These are phyloP conservation scores for Petroica traversi DNA, from an alignment of 2,113 vertebrate genomes.

Conservation along the genomic window DNA sequence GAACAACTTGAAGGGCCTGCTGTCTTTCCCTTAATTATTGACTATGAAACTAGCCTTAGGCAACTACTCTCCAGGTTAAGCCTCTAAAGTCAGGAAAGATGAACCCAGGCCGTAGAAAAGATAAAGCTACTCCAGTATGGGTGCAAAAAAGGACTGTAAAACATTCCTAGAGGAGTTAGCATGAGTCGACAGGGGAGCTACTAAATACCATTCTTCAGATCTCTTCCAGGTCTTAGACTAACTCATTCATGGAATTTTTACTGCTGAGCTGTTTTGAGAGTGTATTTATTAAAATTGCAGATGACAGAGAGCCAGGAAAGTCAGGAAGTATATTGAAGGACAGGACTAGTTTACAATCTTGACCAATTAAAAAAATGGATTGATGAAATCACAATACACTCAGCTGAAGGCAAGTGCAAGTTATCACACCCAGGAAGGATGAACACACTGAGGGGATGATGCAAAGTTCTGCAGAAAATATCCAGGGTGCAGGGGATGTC, in stretches of 20 bases:
- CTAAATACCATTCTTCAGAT: not conserved
- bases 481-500: not conserved
- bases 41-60: slow-evolving; percentile 1
- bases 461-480: not conserved
- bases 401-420: not conserved
- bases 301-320: not conserved
- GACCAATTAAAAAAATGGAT: not conserved
- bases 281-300: not conserved
- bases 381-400: not conserved
- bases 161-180: not conserved
- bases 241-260: not conserved
- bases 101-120: not conserved
- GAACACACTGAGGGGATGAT: not conserved
- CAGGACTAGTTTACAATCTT: not conserved
- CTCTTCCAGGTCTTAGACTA: not conserved
- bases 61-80: not conserved
- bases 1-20: not conserved
- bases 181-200: not conserved
- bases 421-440: not conserved
- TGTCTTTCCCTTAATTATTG: not conserved
- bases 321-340: not conserved
- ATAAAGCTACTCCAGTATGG: not conserved
- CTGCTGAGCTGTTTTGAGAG: not conserved
- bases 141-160: not conserved
- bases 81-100: not conserved